Evolutionary conservation across 2,888 invertebrate species (phyloP).

Genomic region (Pristionchus fissidentatus): DNA sequence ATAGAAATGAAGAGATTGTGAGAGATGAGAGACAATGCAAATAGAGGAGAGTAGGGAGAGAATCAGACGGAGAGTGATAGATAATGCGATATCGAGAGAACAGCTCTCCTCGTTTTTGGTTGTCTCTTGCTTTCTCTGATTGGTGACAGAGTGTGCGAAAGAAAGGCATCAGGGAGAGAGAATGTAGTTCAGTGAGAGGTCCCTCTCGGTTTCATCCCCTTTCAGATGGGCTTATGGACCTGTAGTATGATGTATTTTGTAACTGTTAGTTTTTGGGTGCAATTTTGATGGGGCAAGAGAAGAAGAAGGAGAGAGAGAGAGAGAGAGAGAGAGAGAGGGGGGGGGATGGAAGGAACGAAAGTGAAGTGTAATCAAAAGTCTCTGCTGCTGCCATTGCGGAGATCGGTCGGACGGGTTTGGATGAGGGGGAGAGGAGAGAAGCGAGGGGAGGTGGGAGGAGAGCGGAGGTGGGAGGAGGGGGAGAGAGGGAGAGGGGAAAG

Average conservation of each 20-base stretch:
- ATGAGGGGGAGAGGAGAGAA: neutral
- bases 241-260: neutral
- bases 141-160: neutral
- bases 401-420: neutral
- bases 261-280: neutral
- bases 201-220: neutral
- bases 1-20: conserved; percentile 42
- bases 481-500: conserved; percentile 2
- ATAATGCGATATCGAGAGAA: conserved; percentile 8
- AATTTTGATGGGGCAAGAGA: neutral
- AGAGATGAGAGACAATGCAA: neutral
- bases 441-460: neutral
- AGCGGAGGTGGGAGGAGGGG: neutral
- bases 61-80: conserved; percentile 10
- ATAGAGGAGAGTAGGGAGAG: conserved; percentile 13
- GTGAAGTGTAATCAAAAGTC: conserved; percentile 4
- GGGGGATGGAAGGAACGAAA: too few relatives aligned
- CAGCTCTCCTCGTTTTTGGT: neutral
- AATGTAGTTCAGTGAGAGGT: neutral
- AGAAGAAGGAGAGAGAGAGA: neutral
- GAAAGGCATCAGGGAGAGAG: neutral
- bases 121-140: neutral
- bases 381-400: neutral
- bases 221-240: neutral
- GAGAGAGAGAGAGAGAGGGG: neutral